phyloP scores from a whole-genome alignment of 23 tunicate genomes.

The Ascidia mentula region DNA sequence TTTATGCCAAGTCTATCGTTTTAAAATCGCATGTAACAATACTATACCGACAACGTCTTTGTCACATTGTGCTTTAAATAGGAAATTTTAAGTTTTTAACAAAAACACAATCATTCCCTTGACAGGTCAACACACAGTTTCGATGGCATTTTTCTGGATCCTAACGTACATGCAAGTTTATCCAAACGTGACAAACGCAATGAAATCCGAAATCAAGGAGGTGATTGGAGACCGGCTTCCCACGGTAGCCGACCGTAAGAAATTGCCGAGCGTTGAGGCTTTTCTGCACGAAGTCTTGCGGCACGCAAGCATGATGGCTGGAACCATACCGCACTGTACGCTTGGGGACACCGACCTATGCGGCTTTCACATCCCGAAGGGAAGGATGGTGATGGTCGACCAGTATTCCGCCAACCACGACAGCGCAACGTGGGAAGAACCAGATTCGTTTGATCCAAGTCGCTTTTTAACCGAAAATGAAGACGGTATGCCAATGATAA shows the following conservation, averaged over 20 bases:
- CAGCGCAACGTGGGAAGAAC: constrained; percentile 28
- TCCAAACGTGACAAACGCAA: constrained; percentile 15
- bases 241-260: constrained; percentile 23
- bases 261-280: constrained; percentile 46
- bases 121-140: constrained; percentile 12
- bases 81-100: too few species aligned
- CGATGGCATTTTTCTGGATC: constrained; percentile 7
- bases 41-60: too few species aligned
- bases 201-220: constrained; percentile 24
- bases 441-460: constrained; percentile 37
- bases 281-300: constrained; percentile 49
- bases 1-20: too few species aligned
- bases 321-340: constrained; percentile 47
- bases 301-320: constrained; percentile 25
- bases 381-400: constrained; percentile 49
- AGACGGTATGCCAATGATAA: constrained; percentile 9
- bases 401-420: constrained; percentile 51
- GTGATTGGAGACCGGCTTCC: constrained; percentile 48
- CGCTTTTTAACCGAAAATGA: constrained; percentile 31
- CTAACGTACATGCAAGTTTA: constrained; percentile 6
- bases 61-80: too few species aligned
- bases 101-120: too few species aligned
- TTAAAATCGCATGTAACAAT: too few species aligned
- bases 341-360: constrained; percentile 14
- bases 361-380: constrained; percentile 29